These are phyloP conservation scores for Stigmatopora nigra DNA, from an alignment of 2,113 vertebrate species.

Conservation along the genomic window DNA sequence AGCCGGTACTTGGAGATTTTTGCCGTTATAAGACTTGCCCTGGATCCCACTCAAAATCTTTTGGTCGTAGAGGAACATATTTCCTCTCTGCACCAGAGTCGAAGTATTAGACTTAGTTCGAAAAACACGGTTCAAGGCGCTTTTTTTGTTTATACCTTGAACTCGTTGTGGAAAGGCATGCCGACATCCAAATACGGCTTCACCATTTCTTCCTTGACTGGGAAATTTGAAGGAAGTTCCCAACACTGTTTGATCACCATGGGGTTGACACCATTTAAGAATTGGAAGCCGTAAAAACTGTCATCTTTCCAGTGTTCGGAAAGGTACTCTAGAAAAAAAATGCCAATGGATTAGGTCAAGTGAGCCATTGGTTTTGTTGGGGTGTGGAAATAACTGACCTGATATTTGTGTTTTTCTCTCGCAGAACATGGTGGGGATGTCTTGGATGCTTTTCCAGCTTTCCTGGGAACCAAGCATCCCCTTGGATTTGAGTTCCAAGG, in stretches of 20 bases:
- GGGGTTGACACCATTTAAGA: slow-evolving; percentile 83
- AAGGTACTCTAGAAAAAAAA: slow-evolving; percentile 71
- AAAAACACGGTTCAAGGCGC: not conserved
- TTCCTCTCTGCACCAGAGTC: slow-evolving; percentile 63
- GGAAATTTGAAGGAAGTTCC: slow-evolving; percentile 77
- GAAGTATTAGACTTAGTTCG: no score
- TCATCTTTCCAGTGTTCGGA: slow-evolving; percentile 69
- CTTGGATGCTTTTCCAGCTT: slow-evolving; percentile 41
- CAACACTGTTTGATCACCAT: slow-evolving; percentile 75
- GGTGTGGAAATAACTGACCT: slow-evolving; percentile 25
- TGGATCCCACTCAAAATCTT: slow-evolving; percentile 64
- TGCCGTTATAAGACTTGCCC: slow-evolving; percentile 20
- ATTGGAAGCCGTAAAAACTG: slow-evolving; percentile 85
- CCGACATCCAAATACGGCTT: slow-evolving; percentile 67
- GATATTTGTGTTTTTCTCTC: slow-evolving; percentile 34
- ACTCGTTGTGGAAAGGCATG: slow-evolving; percentile 73
- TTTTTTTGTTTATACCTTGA: slow-evolving; percentile 63
- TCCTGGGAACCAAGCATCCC: slow-evolving; percentile 22
- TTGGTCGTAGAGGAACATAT: slow-evolving; percentile 74
- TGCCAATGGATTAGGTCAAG: no score
- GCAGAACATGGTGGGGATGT: slow-evolving; percentile 34
- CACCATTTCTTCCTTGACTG: slow-evolving; percentile 82
- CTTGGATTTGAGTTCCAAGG: slow-evolving; percentile 38
- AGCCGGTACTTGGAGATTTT: slow-evolving; percentile 45
- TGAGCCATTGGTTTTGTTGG: no score